These are phyloP conservation scores for Agriopis marginaria DNA, from an alignment of 2,888 invertebrate genomes.

Conservation along the genomic window DNA sequence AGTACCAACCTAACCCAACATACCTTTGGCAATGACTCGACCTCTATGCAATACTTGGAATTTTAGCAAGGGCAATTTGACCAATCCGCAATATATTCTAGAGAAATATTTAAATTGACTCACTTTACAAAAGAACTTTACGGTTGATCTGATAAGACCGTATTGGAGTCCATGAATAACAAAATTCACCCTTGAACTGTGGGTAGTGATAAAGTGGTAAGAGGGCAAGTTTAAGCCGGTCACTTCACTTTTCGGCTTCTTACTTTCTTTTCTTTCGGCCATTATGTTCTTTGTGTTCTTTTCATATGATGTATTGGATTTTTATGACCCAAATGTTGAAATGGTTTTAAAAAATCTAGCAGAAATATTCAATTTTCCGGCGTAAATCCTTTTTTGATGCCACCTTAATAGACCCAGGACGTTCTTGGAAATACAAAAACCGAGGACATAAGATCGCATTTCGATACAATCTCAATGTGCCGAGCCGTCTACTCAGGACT, in stretches of 20 bases:
- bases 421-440: too few relatives aligned
- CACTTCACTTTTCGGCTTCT: not conserved
- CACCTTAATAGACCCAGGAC: too few relatives aligned
- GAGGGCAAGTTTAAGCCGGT: too few relatives aligned
- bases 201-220: slow-evolving; percentile 19
- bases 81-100: slow-evolving; percentile 38
- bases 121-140: slow-evolving; percentile 48
- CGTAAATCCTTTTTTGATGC: too few relatives aligned
- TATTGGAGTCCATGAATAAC: slow-evolving; percentile 72
- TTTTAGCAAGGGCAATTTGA: slow-evolving; percentile 26
- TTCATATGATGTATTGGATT: too few relatives aligned
- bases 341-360: too few relatives aligned
- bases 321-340: too few relatives aligned
- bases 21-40: slow-evolving; percentile 14
- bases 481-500: too few relatives aligned
- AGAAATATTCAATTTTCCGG: too few relatives aligned
- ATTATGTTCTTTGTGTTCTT: too few relatives aligned
- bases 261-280: not conserved
- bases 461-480: too few relatives aligned
- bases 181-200: slow-evolving; percentile 74
- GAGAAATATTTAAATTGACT: slow-evolving; percentile 47
- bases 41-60: slow-evolving; percentile 26
- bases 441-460: too few relatives aligned
- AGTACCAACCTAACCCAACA: not conserved
- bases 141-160: slow-evolving; percentile 70